phyloP scores from a whole-genome alignment of 2,888 invertebrate genomes.

The Stictocephala bisonia region DNA sequence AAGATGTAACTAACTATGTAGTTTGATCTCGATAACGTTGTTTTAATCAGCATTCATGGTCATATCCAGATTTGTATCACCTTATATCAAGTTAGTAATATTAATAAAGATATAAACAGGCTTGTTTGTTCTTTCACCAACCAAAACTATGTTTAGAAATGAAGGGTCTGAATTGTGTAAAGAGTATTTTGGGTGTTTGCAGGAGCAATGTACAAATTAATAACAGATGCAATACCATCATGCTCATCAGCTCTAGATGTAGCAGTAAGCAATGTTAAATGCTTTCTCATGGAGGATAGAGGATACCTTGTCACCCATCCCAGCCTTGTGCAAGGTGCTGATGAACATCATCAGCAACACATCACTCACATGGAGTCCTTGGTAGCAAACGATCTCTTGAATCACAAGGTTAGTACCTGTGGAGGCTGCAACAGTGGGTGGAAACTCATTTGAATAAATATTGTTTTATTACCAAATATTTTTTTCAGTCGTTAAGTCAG shows the following conservation, averaged over 20 bases:
- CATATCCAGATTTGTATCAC: too few species aligned
- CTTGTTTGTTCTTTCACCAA: too few species aligned
- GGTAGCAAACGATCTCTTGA: slow-evolving; percentile 89
- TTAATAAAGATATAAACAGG: too few species aligned
- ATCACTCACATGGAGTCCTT: slow-evolving; percentile 91
- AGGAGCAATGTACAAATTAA: slow-evolving; percentile 83
- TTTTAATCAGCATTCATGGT: too few species aligned
- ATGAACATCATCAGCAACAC: slow-evolving; percentile 88
- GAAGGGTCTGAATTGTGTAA: too few species aligned
- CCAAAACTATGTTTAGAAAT: too few species aligned
- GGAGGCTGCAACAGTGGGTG: neutral
- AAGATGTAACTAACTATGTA: too few species aligned
- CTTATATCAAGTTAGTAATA: too few species aligned
- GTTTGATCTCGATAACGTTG: too few species aligned
- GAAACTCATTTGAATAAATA: neutral
- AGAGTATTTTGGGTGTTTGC: too few species aligned
- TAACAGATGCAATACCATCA: slow-evolving; percentile 76
- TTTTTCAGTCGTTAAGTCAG: too few species aligned
- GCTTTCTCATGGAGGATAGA: slow-evolving; percentile 89
- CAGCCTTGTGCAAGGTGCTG: slow-evolving; percentile 75
- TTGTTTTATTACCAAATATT: too few species aligned
- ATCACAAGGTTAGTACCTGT: slow-evolving; percentile 70
- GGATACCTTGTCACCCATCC: slow-evolving; percentile 92
- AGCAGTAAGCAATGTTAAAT: slow-evolving; percentile 75
- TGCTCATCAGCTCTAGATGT: slow-evolving; percentile 65